Percentiles rank a stretch among this genome's conserved stretches.
phyloP scores from a whole-genome alignment of 2,113 vertebrate species.

The Pangasianodon hypophthalmus region DNA sequence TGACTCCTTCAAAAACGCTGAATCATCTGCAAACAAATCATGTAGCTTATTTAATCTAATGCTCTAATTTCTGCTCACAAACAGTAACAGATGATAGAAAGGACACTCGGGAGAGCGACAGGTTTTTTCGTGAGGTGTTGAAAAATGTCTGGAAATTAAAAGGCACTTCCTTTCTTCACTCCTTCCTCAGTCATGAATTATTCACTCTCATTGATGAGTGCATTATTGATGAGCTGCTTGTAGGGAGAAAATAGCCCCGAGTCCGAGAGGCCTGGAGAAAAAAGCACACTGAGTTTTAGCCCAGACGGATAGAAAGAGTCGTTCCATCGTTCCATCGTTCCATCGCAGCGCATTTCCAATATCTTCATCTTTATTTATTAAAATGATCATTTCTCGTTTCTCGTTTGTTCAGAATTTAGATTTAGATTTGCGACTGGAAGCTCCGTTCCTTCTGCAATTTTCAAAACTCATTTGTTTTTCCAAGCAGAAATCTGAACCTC shows the following conservation, averaged over 20 bases:
- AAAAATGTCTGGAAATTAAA: constrained; percentile 9
- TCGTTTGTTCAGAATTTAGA: neutral
- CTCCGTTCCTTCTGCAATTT: neutral
- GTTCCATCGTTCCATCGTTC: neutral
- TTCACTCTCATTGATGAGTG: constrained; percentile 33
- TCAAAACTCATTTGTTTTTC: neutral
- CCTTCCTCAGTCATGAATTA: constrained; percentile 7
- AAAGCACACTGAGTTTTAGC: neutral
- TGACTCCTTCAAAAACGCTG: neutral
- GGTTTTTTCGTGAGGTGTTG: neutral
- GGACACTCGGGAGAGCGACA: neutral
- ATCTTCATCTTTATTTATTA: constrained; percentile 13
- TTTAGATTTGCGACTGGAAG: neutral
- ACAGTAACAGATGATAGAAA: neutral
- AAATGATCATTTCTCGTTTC: neutral
- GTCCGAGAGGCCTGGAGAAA: neutral
- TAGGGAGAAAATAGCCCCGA: constrained; percentile 4
- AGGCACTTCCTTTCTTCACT: neutral
- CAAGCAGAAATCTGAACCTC: neutral
- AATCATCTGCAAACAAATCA: neutral
- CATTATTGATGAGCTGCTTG: constrained; percentile 43
- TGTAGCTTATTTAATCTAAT: neutral
- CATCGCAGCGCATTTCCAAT: neutral
- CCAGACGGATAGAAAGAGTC: neutral
- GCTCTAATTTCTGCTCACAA: neutral